Evolutionary conservation across 1,140 invertebrate species (phyloP).

Genomic region (Vanessa atalanta): DNA sequence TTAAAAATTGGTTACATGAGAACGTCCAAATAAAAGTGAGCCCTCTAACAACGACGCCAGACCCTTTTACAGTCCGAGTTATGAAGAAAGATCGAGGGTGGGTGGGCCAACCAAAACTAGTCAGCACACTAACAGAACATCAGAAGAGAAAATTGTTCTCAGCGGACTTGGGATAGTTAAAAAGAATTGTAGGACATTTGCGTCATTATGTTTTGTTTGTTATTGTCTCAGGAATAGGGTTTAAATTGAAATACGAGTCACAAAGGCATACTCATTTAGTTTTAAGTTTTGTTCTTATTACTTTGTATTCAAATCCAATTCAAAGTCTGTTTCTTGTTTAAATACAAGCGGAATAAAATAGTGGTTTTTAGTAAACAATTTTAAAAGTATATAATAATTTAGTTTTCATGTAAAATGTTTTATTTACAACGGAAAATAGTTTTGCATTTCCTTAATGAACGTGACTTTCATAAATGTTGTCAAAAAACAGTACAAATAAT

Average conservation of each 20-base stretch:
- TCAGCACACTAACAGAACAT: constrained; percentile 16
- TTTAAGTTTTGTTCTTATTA: constrained; percentile 31
- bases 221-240: constrained; percentile 8
- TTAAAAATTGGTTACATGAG: constrained; percentile 23
- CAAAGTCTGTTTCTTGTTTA: constrained; percentile 26
- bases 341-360: constrained; percentile 9
- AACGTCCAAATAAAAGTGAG: constrained; percentile 13
- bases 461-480: too few relatives aligned
- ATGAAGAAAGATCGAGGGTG: not conserved
- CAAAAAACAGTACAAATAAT: too few relatives aligned
- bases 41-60: not conserved
- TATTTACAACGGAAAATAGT: too few relatives aligned
- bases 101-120: constrained; percentile 7
- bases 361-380: constrained; percentile 1
- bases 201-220: constrained; percentile 10
- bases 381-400: not conserved
- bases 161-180: constrained; percentile 31
- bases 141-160: constrained; percentile 33
- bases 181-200: constrained; percentile 23
- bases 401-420: too few relatives aligned
- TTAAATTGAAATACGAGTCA: constrained; percentile 8
- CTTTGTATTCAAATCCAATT: constrained; percentile 30
- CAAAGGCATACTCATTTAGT: constrained; percentile 27
- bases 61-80: not conserved
- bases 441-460: too few relatives aligned